Conservation (phyloP, 2,888 invertebrate species). For the Ichneumoninae sp. region DNA sequence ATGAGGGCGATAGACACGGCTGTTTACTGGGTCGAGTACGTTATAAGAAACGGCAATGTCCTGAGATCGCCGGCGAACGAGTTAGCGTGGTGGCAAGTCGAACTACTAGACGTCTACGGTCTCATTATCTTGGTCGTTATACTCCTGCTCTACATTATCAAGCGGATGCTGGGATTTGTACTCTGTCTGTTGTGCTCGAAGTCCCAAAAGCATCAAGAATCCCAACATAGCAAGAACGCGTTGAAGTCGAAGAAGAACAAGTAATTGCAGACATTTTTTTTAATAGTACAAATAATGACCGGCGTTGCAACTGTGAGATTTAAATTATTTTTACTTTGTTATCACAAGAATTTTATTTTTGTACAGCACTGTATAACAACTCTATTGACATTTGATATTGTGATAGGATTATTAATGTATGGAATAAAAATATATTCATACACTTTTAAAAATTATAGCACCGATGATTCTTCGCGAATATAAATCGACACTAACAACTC, state of each 20-base stretch:
- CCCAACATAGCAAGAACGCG: conserved; percentile 7
- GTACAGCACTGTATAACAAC: neutral
- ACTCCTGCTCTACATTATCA: conserved; percentile 50
- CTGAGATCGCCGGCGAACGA: conserved; percentile 75
- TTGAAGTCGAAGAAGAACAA: conserved; percentile 57
- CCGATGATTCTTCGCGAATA: neutral
- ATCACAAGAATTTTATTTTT: neutral
- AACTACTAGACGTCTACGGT: conserved; percentile 76
- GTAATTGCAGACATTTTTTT: neutral
- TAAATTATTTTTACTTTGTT: neutral
- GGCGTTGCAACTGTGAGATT: neutral
- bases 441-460: neutral
- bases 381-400: neutral
- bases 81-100: conserved; percentile 76
- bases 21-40: conserved; percentile 74
- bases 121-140: conserved; percentile 59
- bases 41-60: conserved; percentile 70
- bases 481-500: neutral
- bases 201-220: neutral
- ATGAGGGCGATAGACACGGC: conserved; percentile 70
- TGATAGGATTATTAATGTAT: neutral
- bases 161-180: conserved; percentile 33
- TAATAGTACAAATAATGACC: neutral
- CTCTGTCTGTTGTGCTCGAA: conserved; percentile 26
- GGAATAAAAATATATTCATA: neutral